Percentiles rank a stretch among this genome's conserved stretches.
These are phyloP conservation scores for Perca schrenkii DNA, from an alignment of 2,113 vertebrate species.

Conservation along the genomic window DNA sequence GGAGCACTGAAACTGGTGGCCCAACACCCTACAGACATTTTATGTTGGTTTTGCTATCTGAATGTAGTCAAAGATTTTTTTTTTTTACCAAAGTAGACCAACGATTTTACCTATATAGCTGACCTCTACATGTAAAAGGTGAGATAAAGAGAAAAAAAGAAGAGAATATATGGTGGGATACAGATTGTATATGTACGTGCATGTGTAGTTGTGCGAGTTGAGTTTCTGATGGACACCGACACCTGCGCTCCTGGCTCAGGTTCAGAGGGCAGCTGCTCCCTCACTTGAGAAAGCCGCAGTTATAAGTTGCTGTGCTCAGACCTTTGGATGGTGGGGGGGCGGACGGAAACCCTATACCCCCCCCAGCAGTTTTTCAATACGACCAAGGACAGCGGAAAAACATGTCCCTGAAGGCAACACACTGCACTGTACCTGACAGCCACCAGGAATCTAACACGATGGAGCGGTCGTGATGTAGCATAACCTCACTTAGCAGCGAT, in stretches of 20 bases:
- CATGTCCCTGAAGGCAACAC: constrained; percentile 51
- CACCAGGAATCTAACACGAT: background rate
- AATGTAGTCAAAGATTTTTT: no score
- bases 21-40: background rate
- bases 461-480: background rate
- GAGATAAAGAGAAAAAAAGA: constrained; percentile 1
- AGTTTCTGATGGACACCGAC: constrained; percentile 78
- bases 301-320: constrained; percentile 84
- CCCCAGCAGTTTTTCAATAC: constrained; percentile 75
- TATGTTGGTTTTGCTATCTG: background rate
- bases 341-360: constrained; percentile 77
- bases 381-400: constrained; percentile 71
- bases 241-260: constrained; percentile 83
- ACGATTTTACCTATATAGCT: background rate
- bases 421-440: constrained; percentile 2
- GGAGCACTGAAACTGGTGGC: background rate
- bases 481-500: background rate
- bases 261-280: constrained; percentile 83
- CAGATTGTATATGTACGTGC: background rate
- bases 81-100: no score
- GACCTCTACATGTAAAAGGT: background rate
- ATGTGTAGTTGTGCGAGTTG: constrained; percentile 16
- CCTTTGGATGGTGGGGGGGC: constrained; percentile 67
- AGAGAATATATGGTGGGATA: background rate
- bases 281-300: constrained; percentile 78